These are phyloP conservation scores for Balaeniceps rex DNA, from an alignment of 2,113 vertebrate species.

Conservation along the genomic window DNA sequence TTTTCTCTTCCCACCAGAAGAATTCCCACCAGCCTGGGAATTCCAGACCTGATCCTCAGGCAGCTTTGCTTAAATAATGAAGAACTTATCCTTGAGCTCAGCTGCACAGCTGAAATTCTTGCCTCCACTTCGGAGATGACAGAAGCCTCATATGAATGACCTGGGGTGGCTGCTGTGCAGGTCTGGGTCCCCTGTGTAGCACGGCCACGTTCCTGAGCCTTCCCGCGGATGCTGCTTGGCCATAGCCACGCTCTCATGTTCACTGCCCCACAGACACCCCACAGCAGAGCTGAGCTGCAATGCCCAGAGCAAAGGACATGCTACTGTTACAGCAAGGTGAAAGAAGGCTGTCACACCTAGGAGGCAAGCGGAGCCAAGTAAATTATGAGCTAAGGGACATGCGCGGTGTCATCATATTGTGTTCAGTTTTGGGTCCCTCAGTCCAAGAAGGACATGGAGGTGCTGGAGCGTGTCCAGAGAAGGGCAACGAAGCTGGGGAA, in stretches of 20 bases:
- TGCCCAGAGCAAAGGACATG: rapidly evolving
- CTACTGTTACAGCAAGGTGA: background rate
- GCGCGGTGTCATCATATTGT: too few species aligned
- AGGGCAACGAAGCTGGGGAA: too few species aligned
- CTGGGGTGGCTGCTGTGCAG: rapidly evolving
- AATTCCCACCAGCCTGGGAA: background rate
- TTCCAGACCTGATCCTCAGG: background rate
- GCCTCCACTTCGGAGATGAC: background rate
- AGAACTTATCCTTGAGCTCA: background rate
- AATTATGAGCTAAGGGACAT: too few species aligned
- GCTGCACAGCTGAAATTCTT: background rate
- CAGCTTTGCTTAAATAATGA: background rate
- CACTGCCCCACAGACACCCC: background rate
- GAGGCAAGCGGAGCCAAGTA: background rate
- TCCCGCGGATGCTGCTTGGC: background rate
- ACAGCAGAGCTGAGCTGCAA: background rate
- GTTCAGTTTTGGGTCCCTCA: too few species aligned
- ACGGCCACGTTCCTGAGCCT: rapidly evolving
- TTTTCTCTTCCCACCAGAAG: background rate
- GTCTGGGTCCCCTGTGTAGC: background rate
- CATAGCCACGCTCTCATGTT: rapidly evolving
- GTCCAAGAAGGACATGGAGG: too few species aligned
- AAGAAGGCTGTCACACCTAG: too few species aligned
- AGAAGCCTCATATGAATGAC: background rate
- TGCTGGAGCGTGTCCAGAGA: too few species aligned